Evolutionary conservation across 2,113 vertebrate genomes (phyloP).

Genomic region (Pyxicephalus adspersus): DNA sequence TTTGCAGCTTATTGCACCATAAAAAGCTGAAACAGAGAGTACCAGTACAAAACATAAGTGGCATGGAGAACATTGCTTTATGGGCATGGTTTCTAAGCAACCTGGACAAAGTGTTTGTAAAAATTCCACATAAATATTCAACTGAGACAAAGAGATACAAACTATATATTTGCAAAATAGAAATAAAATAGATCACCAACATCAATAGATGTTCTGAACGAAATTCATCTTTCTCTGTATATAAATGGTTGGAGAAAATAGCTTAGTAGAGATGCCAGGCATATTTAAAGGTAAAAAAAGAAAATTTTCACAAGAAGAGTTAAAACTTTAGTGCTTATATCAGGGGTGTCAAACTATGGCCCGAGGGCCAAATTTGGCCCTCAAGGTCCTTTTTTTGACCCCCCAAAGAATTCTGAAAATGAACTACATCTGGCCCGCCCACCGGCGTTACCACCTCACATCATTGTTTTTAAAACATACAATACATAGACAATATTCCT

Average conservation of each 20-base stretch:
- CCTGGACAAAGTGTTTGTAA: conserved; percentile 4
- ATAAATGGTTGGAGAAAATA: conserved; percentile 37
- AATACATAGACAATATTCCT: no score
- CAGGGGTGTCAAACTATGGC: no score
- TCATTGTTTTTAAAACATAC: no score
- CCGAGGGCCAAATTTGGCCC: no score
- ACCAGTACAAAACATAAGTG: conserved; percentile 9
- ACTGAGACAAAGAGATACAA: neutral
- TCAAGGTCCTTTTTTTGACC: no score
- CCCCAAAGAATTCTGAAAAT: no score
- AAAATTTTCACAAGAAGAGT: no score
- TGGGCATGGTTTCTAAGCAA: conserved; percentile 12
- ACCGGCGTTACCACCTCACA: no score
- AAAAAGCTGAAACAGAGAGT: conserved; percentile 1
- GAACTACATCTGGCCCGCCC: no score
- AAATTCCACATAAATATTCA: conserved; percentile 30
- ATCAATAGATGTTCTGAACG: neutral
- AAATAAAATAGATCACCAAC: neutral
- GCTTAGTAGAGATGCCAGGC: conserved; percentile 26
- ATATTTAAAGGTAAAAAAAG: conserved; percentile 42
- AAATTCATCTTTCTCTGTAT: neutral
- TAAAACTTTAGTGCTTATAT: no score
- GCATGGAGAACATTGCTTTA: neutral
- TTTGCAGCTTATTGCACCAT: neutral
- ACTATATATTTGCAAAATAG: neutral